These are phyloP conservation scores for Schrankia costaestrigalis DNA, from an alignment of 2,888 invertebrate genomes.

Conservation along the genomic window DNA sequence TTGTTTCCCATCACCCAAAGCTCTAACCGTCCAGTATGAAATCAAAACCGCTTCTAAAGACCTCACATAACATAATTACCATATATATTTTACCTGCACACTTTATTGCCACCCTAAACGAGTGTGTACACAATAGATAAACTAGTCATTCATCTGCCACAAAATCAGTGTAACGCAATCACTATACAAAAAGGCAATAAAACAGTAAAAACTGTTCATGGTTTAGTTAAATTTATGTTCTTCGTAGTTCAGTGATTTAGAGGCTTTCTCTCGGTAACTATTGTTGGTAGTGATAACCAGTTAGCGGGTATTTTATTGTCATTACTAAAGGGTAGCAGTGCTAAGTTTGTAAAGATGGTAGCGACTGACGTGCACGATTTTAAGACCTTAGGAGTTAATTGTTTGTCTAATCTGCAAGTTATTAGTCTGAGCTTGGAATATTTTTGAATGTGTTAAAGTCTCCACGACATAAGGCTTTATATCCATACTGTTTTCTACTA, in stretches of 20 bases:
- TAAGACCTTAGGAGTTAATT: too few relatives aligned
- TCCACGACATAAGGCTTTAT: too few relatives aligned
- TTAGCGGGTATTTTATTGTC: too few relatives aligned
- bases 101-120: constrained; percentile 8
- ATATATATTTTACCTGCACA: constrained; percentile 23
- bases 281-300: constrained; percentile 17
- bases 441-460: too few relatives aligned
- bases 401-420: too few relatives aligned
- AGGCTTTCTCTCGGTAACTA: constrained; percentile 37
- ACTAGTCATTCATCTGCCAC: constrained; percentile 14
- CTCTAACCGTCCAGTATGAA: too few relatives aligned
- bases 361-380: too few relatives aligned
- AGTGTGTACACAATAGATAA: constrained; percentile 19
- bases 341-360: too few relatives aligned
- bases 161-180: constrained; percentile 35
- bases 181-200: constrained; percentile 18
- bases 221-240: constrained; percentile 65
- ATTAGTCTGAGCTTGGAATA: too few relatives aligned
- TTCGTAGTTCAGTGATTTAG: constrained; percentile 52
- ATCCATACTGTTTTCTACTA: too few relatives aligned
- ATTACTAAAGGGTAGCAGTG: too few relatives aligned
- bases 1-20: too few relatives aligned
- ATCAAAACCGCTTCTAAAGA: background rate
- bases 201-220: constrained; percentile 56
- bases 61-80: constrained; percentile 14